Evolutionary conservation across 1,140 invertebrate genomes (phyloP), one percentile per base, ranked within the genome.

Genomic region (Eumaeus atala): DNA sequence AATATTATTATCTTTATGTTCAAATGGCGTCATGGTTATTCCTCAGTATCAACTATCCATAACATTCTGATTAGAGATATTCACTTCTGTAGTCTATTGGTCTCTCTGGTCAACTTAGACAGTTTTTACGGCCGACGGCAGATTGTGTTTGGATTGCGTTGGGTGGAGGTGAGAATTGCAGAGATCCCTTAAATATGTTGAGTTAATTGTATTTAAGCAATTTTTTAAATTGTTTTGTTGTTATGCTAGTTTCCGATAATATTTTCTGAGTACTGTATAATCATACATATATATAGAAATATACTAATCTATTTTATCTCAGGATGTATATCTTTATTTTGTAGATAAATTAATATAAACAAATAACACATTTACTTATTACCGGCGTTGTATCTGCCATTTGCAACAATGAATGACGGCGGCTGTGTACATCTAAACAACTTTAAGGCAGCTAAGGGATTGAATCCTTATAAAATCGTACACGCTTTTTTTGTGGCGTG

Each of bases 381-480:
- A 18, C 73, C 70, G 68, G 67, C 67, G 59, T 57, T 59, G 56
- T 58, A 66, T 63, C 70, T 70, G 61, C 57, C 59, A 70, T 72
- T 57, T 62, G 54, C 70, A 76, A 85, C 89, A 87, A 91, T 92
- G 91, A 92, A 90, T 86, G 90, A 91, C 83, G 88, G 88, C 89
- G 92, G 92, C 72, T 94, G 93, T 79, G 90, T 91, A 88, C 93
- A 94, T 89, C 88, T 94, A 71, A 92, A 89, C 87, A 92, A 92
- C 88, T 93, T 93, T 87, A 94, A 94, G 89, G 90, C 90, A 73
- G 90, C 91, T 47, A 92, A 93, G 84, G 93, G 93, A 62, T 90
- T 91, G 65, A 91, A 91, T 76, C 90, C 92, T 55, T 94, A 93
- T 79, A 91, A 91, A 89, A 90, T 94, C 59, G 91, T 95, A 61